Base-by-base conservation (phyloP, 1,140 invertebrate genomes). In the Aphelenchoides fujianensis region DNA sequence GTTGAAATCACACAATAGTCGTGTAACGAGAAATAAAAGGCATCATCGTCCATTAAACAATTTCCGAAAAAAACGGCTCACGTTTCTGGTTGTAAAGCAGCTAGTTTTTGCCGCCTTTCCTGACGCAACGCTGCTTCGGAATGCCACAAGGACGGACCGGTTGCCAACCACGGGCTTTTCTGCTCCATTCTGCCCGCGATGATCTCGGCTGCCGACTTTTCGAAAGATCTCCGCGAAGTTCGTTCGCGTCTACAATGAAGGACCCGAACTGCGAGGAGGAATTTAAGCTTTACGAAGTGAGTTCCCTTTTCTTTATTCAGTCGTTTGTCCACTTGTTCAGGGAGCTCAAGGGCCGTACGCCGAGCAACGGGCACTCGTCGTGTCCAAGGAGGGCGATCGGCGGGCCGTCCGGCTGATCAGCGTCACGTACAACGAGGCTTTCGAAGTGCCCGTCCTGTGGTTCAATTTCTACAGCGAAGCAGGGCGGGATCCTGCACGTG, bases 381-480 rank as follows among this genome's bases (percentile, higher is more conserved):
- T 30, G 28, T 5, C 5, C 7, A 5, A 16, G 5, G 19, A 19
- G 7, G 5, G 5, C 7, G 23, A 59, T 30, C 12, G 34, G 34
- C 55, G 23, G 67, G 63, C n/a, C 9, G 7, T 27, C 19, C n/a
- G 75, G 12, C 31, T 36, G 32, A 34, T 61, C 28, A 70, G 19
- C 64, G 32, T 76, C 52, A 19, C n/a, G 19, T 74, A 74, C 52
- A 79, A 48, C 31, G 36, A 68, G 9, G 37, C 57, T 9, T 76
- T 79, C 36, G 32, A 28, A 23, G 71, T 75, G 7, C 75, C 75
- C 7, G 63, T 79, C 31, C 59, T 76, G 12, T 76, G 76, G 76
- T 76, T 76, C 70, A 76, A 76, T 55, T 77, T 76, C 63, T 76
- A 76, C 34, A n/a, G 2, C 64, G 2, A n/a, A 12, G 31, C 23